Base-by-base conservation (phyloP, 64 coral and sea anemone genomes). In the Montipora cactus region DNA sequence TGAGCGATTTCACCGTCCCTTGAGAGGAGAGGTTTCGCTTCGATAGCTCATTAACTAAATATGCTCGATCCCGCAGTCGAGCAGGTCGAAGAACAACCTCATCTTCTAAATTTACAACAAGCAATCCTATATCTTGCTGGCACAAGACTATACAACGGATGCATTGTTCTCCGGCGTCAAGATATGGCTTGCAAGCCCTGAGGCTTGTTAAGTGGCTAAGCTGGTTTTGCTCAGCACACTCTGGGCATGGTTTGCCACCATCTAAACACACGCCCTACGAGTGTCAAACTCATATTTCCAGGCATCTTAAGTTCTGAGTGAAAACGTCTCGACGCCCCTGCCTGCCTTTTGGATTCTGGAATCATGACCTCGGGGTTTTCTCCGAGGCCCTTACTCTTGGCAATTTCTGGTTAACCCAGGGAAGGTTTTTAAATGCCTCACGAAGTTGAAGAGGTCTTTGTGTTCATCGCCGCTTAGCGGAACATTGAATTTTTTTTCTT, bases 61-160 rank as follows among this genome's bases (percentile, higher is more conserved):
- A 76, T 77, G 74, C 74, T 11, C 50, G 12, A 89, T 78, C 70
- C 9, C 83, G 83, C 9, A 87, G 21, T 87, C 59, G 83, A 72
- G 62, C 83, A 69, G 62, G 83, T 87, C 61, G 2, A 66, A 66
- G 61, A 66, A 66, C 61, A 66, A 71, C 71, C 64, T 69, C 71
- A 70, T 47, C 83, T 87, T 87, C 83, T 70, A 87, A 87, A 70
- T 87, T 64, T 18, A 87, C 83, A 66, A 87, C 66, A 73, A 87
- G 67, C 84, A 87, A 68, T 50, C 67, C 84, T 73, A 8, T 58
- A 52, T 77, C 73, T 25, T 74, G 87, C 51, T 89, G 87, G 73
- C 87, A 89, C 87, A 89, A 61, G 16, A 94, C 78, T 22, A 89
- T 25, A 25, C 4, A 59, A 59, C 55, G 55, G 55, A 89, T 50